Evolutionary conservation across 2,888 invertebrate species (phyloP).

Genomic region (Melieria crassipennis): DNA sequence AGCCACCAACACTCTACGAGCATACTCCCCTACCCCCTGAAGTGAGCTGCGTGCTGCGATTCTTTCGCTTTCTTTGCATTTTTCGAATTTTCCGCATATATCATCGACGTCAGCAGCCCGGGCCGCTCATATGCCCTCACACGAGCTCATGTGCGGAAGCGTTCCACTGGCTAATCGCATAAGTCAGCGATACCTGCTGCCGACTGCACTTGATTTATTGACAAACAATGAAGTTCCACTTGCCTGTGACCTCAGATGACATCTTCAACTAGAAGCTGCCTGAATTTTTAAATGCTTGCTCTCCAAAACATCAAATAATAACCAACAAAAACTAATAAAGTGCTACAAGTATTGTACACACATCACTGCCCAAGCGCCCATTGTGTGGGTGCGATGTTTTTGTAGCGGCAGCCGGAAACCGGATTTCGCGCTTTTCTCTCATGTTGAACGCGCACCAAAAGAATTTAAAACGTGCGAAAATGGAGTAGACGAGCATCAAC

Average conservation of each 20-base stretch:
- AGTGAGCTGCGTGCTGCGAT: not conserved
- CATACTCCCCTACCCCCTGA: not conserved
- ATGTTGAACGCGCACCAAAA: not conserved
- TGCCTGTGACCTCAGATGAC: too few species aligned
- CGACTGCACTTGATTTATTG: constrained; percentile 8
- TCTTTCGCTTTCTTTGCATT: not conserved
- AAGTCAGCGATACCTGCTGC: constrained; percentile 5
- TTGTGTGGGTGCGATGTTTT: too few species aligned
- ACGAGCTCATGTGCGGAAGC: too few species aligned
- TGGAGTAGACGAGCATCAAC: too few species aligned
- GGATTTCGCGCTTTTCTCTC: not conserved
- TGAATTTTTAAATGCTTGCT: too few species aligned
- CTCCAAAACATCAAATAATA: not conserved
- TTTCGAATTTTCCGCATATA: not conserved
- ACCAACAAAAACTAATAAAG: not conserved
- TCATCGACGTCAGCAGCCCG: not conserved
- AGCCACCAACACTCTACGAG: too few species aligned
- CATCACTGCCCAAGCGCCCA: too few species aligned
- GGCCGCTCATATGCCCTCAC: too few species aligned
- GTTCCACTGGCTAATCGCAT: not conserved
- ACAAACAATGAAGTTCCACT: too few species aligned
- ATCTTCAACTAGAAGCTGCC: too few species aligned
- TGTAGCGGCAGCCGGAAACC: not conserved
- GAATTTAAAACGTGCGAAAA: constrained; percentile 18
- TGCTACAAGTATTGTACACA: too few species aligned